Conservation (phyloP, 1,140 invertebrate genomes). For the Hypsibius dujardini region DNA sequence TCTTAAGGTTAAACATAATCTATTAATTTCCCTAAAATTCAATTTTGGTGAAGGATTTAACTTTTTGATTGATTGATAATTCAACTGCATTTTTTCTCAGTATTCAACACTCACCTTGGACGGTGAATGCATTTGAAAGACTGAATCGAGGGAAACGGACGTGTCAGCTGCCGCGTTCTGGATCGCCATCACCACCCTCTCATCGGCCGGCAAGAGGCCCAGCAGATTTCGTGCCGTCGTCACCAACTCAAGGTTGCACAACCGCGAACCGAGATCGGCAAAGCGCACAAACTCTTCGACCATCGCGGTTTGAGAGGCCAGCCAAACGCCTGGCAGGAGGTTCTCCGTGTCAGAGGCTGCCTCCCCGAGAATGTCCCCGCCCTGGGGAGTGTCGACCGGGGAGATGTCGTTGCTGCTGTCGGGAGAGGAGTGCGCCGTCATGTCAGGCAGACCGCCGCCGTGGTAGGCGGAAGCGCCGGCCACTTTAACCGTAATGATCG, state of each 20-base stretch:
- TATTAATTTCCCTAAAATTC: too few species aligned
- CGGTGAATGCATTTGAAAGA: background rate
- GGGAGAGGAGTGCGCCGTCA: conserved; percentile 64
- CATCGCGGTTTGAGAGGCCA: conserved; percentile 13
- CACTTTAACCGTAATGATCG: conserved; percentile 67
- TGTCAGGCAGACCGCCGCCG: conserved; percentile 35
- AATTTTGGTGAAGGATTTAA: too few species aligned
- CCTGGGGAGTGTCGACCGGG: conserved; percentile 34
- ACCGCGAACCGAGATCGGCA: conserved; percentile 15
- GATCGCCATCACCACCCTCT: background rate
- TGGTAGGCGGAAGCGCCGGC: background rate
- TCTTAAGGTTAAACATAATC: too few species aligned
- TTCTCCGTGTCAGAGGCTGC: conserved; percentile 18
- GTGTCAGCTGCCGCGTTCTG: background rate
- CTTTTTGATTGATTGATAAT: too few species aligned
- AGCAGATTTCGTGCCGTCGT: conserved; percentile 16
- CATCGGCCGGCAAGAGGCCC: background rate
- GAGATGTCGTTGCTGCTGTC: conserved; percentile 72
- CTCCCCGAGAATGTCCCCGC: conserved; percentile 15
- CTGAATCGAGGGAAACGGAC: background rate
- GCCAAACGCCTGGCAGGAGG: conserved; percentile 19
- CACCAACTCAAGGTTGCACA: conserved; percentile 28
- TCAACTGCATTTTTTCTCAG: too few species aligned
- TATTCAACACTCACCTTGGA: background rate
- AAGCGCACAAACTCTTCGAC: conserved; percentile 17